Percentiles rank a stretch among this genome's conserved stretches.
Evolutionary conservation across 2,797 vertebrate genomes (phyloP).

Genomic region (Chloroceryle inda): DNA sequence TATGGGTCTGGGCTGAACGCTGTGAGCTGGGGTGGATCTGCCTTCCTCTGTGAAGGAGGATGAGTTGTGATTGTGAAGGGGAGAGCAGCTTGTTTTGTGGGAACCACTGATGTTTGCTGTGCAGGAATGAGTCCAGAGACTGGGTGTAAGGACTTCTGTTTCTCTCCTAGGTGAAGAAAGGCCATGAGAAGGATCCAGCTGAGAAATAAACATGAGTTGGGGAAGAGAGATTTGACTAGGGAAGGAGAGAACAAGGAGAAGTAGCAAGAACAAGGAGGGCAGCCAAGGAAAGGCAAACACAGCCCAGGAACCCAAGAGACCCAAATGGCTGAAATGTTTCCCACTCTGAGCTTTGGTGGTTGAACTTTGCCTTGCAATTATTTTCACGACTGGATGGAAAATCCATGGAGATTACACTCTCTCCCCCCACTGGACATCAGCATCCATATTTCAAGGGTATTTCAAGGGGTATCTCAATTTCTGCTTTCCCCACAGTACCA

Average conservation of each 20-base stretch:
- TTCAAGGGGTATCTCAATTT: not conserved
- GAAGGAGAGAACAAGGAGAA: not conserved
- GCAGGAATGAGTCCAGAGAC: not conserved
- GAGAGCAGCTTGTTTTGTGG: not conserved
- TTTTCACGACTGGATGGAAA: not conserved
- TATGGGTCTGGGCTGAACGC: rapidly evolving
- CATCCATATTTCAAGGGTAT: not conserved
- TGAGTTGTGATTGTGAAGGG: not conserved
- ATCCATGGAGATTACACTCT: not conserved
- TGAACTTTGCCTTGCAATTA: not conserved
- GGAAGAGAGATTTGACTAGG: not conserved
- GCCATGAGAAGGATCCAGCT: not conserved
- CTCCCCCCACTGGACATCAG: rapidly evolving
- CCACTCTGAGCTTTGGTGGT: not conserved
- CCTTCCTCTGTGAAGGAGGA: not conserved
- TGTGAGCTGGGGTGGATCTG: rapidly evolving
- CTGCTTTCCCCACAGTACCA: not conserved
- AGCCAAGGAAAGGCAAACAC: not conserved
- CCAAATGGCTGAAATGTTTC: rapidly evolving
- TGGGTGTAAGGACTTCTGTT: not conserved
- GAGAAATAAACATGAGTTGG: not conserved
- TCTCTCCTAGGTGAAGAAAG: not conserved
- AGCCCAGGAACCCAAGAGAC: not conserved
- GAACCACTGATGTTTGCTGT: not conserved
- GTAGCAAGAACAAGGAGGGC: not conserved